Conservation (phyloP, 2,888 invertebrate species). For the Aphodius sticticus region DNA sequence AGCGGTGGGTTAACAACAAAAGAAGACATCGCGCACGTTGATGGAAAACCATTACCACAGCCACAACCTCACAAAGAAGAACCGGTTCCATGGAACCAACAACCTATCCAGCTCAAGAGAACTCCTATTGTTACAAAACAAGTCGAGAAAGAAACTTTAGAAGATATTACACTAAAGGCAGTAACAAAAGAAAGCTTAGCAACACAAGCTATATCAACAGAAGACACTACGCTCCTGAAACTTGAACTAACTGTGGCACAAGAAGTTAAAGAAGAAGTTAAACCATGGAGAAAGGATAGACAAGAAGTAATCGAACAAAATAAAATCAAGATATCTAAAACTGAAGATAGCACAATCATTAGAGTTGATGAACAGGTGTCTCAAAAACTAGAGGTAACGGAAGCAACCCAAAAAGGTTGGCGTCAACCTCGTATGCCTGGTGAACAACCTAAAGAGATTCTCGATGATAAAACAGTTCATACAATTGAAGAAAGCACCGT, state of each 20-base stretch:
- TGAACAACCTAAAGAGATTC: conserved; percentile 41
- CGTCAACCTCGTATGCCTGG: conserved; percentile 55
- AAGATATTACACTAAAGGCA: conserved; percentile 62
- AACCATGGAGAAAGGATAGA: conserved; percentile 46
- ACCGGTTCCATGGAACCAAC: conserved; percentile 68
- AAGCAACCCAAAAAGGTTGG: conserved; percentile 55
- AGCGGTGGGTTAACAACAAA: conserved; percentile 27
- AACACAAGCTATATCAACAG: conserved; percentile 27
- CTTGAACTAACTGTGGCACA: conserved; percentile 19
- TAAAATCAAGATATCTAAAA: conserved; percentile 30
- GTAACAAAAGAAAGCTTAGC: conserved; percentile 55
- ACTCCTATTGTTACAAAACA: conserved; percentile 51
- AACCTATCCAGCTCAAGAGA: conserved; percentile 66
- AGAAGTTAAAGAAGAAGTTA: conserved; percentile 35
- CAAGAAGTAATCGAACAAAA: conserved; percentile 40
- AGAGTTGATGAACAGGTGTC: conserved; percentile 33
- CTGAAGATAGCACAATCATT: conserved; percentile 37
- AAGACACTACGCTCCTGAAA: conserved; percentile 22
- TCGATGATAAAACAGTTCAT: conserved; percentile 6
- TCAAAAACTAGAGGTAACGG: conserved; percentile 39
- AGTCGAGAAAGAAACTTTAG: conserved; percentile 61
- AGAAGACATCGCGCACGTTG: conserved; percentile 28
- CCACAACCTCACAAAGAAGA: conserved; percentile 42
- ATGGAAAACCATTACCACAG: conserved; percentile 36
- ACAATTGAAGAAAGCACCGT: conserved; percentile 36